Evolutionary conservation across 2,888 invertebrate species (phyloP).

Genomic region (Tachina grossa): DNA sequence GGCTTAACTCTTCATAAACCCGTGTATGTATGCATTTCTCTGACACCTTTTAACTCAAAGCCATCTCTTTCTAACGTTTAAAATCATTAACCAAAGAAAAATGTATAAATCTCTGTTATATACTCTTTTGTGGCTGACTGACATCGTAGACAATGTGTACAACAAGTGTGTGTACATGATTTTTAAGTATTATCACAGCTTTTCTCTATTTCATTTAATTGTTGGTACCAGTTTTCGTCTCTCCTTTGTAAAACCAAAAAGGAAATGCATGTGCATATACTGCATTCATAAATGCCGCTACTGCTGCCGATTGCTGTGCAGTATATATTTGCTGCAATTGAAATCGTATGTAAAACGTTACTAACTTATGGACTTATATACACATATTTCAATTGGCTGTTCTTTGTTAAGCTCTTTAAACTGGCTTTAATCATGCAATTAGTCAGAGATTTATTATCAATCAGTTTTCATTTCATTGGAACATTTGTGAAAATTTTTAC

Average conservation of each 20-base stretch:
- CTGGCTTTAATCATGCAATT: constrained; percentile 65
- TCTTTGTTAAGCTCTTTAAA: constrained; percentile 44
- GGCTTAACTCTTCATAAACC: constrained; percentile 32
- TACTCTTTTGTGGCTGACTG: not conserved
- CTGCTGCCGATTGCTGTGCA: not conserved
- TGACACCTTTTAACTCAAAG: not conserved
- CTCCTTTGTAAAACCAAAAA: constrained; percentile 43
- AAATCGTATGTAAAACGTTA: constrained; percentile 47
- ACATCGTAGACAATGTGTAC: constrained; percentile 15
- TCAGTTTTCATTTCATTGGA: constrained; percentile 38
- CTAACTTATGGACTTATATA: constrained; percentile 61
- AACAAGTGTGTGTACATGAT: constrained; percentile 44
- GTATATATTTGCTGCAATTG: constrained; percentile 32
- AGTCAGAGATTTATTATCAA: constrained; percentile 61
- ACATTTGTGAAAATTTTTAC: not conserved
- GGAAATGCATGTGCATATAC: constrained; percentile 51
- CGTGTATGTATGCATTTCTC: not conserved
- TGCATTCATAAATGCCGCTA: constrained; percentile 37
- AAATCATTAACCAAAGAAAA: not conserved
- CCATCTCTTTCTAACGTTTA: not conserved
- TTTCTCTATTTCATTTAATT: constrained; percentile 58
- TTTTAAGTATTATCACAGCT: constrained; percentile 67
- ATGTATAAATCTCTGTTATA: constrained; percentile 41
- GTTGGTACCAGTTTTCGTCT: constrained; percentile 11
- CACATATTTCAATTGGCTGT: constrained; percentile 10